phyloP scores from a whole-genome alignment of 2,888 invertebrate genomes.

The Diadromus collaris region DNA sequence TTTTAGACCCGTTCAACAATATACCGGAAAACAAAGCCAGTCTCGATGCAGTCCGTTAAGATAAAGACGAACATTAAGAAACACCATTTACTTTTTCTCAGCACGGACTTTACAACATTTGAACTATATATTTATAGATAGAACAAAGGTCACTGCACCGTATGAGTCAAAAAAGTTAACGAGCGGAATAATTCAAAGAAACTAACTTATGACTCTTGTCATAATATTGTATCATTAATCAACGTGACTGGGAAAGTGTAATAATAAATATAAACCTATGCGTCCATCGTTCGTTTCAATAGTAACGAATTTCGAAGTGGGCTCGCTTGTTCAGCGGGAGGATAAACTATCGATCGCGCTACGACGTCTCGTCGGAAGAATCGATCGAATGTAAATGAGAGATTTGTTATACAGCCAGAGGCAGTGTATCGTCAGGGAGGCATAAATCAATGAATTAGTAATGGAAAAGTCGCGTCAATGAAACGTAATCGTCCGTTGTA shows the following conservation, averaged over 20 bases:
- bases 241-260: not conserved
- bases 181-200: not conserved
- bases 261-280: not conserved
- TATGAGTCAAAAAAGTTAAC: not conserved
- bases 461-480: constrained; percentile 45
- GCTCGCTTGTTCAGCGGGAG: not conserved
- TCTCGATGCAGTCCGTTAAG: not conserved
- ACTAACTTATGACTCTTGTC: not conserved
- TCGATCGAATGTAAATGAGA: constrained; percentile 1
- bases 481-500: constrained; percentile 23
- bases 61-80: not conserved
- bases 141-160: not conserved
- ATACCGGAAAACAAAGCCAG: constrained; percentile 32
- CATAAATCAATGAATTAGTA: constrained; percentile 16
- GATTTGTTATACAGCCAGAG: not conserved
- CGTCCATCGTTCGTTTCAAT: not conserved
- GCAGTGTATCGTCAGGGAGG: not conserved
- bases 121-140: not conserved
- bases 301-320: not conserved
- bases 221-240: not conserved
- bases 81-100: not conserved
- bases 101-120: not conserved
- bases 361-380: not conserved
- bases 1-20: constrained; percentile 26
- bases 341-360: not conserved